These are phyloP conservation scores for Penaeus chinensis DNA, from an alignment of 1,140 invertebrate genomes.

Conservation along the genomic window DNA sequence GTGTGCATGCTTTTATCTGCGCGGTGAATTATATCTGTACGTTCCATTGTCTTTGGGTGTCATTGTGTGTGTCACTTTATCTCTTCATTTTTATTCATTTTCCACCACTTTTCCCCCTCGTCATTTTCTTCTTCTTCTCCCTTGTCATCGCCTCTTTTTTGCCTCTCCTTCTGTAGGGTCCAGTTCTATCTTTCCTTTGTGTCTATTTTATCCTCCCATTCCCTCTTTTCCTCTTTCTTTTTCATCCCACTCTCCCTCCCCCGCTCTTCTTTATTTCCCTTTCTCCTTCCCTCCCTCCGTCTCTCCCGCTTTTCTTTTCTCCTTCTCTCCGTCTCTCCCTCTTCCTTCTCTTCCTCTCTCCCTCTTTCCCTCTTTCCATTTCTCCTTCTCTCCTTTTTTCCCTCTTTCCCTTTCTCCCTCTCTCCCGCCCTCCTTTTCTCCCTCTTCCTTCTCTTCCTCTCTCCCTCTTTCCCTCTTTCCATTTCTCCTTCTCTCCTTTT, in stretches of 20 bases:
- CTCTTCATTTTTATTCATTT: no score
- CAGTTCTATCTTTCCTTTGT: not conserved
- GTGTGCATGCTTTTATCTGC: no score
- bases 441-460: not conserved
- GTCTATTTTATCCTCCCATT: not conserved
- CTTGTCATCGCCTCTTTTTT: not conserved
- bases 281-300: not conserved
- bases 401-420: not conserved
- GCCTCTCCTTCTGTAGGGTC: no score
- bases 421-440: not conserved
- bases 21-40: no score
- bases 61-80: no score
- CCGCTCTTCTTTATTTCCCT: not conserved
- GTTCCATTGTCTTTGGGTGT: no score
- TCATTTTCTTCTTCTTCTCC: no score
- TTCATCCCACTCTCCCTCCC: not conserved
- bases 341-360: not conserved
- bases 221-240: not conserved
- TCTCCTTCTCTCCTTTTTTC: slow-evolving; percentile 2
- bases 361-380: not conserved
- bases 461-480: not conserved
- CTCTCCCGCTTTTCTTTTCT: not conserved
- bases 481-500: not conserved
- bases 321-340: not conserved
- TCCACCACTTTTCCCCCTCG: no score